phyloP scores from a whole-genome alignment of 2,797 vertebrate species.

The Yasuhikotakia modesta region DNA sequence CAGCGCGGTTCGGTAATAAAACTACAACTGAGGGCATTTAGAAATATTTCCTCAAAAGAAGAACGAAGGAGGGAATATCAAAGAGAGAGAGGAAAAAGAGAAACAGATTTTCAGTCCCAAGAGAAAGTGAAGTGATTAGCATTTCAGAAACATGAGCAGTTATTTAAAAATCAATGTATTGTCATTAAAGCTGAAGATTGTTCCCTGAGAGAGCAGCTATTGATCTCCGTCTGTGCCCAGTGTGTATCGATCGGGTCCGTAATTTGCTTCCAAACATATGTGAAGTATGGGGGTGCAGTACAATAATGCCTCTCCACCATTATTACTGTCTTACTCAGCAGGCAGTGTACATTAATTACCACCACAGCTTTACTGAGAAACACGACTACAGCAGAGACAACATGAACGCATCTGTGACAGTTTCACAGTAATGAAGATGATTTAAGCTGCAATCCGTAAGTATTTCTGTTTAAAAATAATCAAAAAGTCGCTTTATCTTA shows the following conservation, averaged over 20 bases:
- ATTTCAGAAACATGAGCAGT: conserved; percentile 75
- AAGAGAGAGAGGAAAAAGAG: conserved; percentile 7
- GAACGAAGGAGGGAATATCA: too few species aligned
- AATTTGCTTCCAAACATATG: conserved; percentile 73
- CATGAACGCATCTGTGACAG: conserved; percentile 30
- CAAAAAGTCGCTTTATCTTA: too few species aligned
- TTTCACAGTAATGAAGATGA: background rate
- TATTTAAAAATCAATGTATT: conserved; percentile 80
- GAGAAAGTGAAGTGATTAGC: conserved; percentile 72
- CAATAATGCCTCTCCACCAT: conserved; percentile 56
- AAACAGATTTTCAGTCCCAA: conserved; percentile 63
- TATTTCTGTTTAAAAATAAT: too few species aligned
- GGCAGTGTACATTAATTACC: conserved; percentile 58
- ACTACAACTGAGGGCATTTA: background rate
- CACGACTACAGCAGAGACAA: conserved; percentile 49
- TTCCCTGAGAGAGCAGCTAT: conserved; percentile 74
- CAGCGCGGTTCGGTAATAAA: background rate
- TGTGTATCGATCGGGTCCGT: conserved; percentile 72
- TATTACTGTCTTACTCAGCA: conserved; percentile 64
- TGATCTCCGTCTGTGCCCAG: conserved; percentile 74
- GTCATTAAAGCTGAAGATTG: conserved; percentile 79
- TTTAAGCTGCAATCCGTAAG: too few species aligned
- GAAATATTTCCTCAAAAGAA: background rate
- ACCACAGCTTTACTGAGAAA: conserved; percentile 38
- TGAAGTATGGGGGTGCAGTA: conserved; percentile 69